A percentile compares a stretch with the other conserved stretches of the same genome.
These are phyloP conservation scores for Babyrousa celebensis DNA, from an alignment of 2,797 vertebrate genomes.

Conservation along the genomic window DNA sequence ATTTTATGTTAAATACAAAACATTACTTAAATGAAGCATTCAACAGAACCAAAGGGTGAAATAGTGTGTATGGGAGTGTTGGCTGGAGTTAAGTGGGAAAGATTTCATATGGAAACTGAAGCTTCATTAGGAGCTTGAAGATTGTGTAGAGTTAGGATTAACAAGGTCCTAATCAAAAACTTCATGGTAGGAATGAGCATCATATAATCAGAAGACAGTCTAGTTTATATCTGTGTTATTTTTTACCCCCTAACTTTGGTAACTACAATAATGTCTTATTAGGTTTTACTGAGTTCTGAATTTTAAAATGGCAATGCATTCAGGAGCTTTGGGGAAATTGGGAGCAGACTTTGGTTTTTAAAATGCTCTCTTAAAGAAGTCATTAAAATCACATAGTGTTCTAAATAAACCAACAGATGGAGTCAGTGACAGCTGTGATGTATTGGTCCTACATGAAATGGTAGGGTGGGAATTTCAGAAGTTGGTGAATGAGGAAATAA, in stretches of 20 bases:
- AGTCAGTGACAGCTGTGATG: slow-evolving; percentile 7
- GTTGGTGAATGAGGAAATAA: slow-evolving; percentile 28
- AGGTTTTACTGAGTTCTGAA: not conserved
- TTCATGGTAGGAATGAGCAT: not conserved
- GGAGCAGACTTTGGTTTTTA: not conserved
- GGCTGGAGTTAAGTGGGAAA: not conserved
- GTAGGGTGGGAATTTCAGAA: slow-evolving; percentile 24
- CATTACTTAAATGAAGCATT: slow-evolving; percentile 14
- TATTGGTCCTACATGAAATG: not conserved
- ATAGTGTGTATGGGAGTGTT: not conserved
- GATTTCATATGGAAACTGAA: not conserved
- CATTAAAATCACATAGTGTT: not conserved
- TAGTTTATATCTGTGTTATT: not conserved
- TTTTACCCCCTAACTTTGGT: not conserved
- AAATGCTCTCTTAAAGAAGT: slow-evolving; percentile 41
- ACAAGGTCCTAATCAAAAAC: not conserved
- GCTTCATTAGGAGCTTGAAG: not conserved
- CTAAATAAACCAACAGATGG: slow-evolving; percentile 30
- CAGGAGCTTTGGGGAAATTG: not conserved
- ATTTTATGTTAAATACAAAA: slow-evolving; percentile 7
- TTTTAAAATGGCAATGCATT: slow-evolving; percentile 36
- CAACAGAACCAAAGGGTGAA: not conserved
- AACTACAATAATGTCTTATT: not conserved
- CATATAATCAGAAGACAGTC: not conserved
- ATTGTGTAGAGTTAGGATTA: not conserved